These are phyloP conservation scores for Nycticorax nycticorax DNA, from an alignment of 2,113 vertebrate genomes.

Conservation along the genomic window DNA sequence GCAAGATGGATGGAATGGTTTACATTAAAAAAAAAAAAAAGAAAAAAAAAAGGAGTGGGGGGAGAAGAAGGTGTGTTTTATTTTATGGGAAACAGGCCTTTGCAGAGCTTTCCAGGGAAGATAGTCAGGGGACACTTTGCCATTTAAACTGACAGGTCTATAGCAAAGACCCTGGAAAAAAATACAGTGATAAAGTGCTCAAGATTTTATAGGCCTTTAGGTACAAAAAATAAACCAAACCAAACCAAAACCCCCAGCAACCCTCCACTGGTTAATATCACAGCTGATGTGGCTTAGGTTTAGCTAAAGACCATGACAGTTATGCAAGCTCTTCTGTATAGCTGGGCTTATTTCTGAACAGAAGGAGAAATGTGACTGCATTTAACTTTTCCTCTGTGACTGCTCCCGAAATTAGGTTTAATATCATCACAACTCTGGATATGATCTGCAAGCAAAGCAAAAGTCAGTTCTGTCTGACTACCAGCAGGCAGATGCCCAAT, in stretches of 20 bases:
- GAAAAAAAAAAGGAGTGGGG: rapidly evolving
- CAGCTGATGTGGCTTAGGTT: background rate
- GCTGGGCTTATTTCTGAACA: background rate
- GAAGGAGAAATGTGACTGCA: background rate
- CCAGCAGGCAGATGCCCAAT: background rate
- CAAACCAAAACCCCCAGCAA: background rate
- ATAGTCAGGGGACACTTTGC: background rate
- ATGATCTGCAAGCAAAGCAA: background rate
- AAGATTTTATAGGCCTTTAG: background rate
- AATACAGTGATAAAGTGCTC: background rate
- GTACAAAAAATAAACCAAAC: background rate
- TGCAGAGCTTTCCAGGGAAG: background rate
- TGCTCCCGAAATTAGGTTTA: background rate
- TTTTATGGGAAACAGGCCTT: background rate
- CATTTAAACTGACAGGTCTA: background rate
- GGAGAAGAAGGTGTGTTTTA: background rate
- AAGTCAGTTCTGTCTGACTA: background rate
- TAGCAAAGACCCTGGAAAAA: background rate
- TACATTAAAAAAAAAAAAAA: background rate
- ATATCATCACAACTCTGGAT: no score
- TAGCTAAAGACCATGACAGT: background rate
- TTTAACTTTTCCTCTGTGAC: background rate
- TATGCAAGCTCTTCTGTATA: background rate
- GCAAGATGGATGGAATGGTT: background rate
- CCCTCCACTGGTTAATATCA: background rate